These are phyloP conservation scores for Sebastes oblongus DNA, from an alignment of 2,797 vertebrate genomes.

Conservation along the genomic window DNA sequence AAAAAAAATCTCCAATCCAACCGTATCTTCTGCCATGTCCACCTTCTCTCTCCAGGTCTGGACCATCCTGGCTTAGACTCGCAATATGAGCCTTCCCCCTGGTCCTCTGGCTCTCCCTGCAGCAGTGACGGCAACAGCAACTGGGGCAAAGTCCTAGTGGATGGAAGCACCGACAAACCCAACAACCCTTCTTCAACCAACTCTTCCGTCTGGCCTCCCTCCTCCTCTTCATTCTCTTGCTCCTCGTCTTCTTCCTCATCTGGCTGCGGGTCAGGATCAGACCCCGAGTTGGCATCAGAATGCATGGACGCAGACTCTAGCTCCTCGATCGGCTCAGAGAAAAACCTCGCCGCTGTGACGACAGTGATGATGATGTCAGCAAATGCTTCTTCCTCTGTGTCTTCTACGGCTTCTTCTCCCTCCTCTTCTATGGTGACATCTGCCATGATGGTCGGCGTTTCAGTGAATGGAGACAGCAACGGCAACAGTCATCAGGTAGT, in stretches of 20 bases:
- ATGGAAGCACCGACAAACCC: slow-evolving; percentile 80
- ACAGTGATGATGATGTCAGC: slow-evolving; percentile 78
- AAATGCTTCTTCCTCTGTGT: slow-evolving; percentile 72
- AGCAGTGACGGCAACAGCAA: slow-evolving; percentile 91
- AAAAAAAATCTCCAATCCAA: background rate
- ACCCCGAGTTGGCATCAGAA: slow-evolving; percentile 93
- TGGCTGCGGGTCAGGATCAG: slow-evolving; percentile 85
- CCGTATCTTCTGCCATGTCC: background rate
- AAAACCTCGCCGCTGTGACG: slow-evolving; percentile 81
- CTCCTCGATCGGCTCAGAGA: slow-evolving; percentile 92
- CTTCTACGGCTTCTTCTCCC: slow-evolving; percentile 66
- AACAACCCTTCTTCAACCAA: slow-evolving; percentile 70
- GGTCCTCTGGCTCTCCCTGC: slow-evolving; percentile 91
- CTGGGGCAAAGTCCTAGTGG: slow-evolving; percentile 93
- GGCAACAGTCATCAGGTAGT: slow-evolving; percentile 74
- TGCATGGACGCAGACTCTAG: slow-evolving; percentile 95
- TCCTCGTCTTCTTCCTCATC: slow-evolving; percentile 78
- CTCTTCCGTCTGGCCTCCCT: slow-evolving; percentile 78
- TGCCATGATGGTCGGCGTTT: slow-evolving; percentile 67
- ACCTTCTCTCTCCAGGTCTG: slow-evolving; percentile 82
- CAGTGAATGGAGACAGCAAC: slow-evolving; percentile 73
- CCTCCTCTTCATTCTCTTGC: slow-evolving; percentile 77
- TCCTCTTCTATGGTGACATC: slow-evolving; percentile 59
- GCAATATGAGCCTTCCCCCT: slow-evolving; percentile 95
- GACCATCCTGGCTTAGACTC: slow-evolving; percentile 92